Evolutionary conservation across 2,888 invertebrate genomes (phyloP), one percentile per base, ranked within the genome.

Genomic region (Agriopis leucophaearia): DNA sequence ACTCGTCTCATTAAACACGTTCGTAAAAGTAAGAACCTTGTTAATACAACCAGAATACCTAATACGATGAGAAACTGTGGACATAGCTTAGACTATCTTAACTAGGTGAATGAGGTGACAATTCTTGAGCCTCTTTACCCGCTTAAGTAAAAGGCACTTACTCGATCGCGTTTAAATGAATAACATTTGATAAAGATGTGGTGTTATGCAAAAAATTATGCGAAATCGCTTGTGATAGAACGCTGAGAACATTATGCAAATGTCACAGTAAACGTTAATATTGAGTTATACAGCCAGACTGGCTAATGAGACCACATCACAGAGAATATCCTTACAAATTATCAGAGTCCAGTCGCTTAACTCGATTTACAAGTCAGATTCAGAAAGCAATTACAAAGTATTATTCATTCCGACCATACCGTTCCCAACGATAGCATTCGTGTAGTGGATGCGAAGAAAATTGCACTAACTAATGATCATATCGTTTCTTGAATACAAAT

Each of bases 401-500:
- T 88, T 88, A 89, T 88, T 87, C 82, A 91, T 89, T 86, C 87
- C 81, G 72, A 74, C 81, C 83, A 80, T 86, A 85, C 73, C 84
- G 80, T 80, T 82, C 77, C 78, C 82, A 78, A 84, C 80, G 85
- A 87, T 87, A 85, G 82, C 79, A 85, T 86, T 87, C 86, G 84
- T 86, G 86, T 86, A 85, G 82, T 84, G 84, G 85, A 91, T 91
- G 87, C 84, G 87, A 90, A 88, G 90, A 91, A 93, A 92, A 92
- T 92, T 91, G 90, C 89, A 85, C 88, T 87, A 88, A 90, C 91
- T 92, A 92, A 92, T 91, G 92, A 91, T 88, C 82, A 87, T 90
- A 90, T 90, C 92, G 90, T 82, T 85, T 81, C 87, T 87, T 88
- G 93, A 93, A 93, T 93, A 92, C 89, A 88, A 91, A 93, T 92